phyloP scores from a whole-genome alignment of 2,113 vertebrate species.

The Clarias magur region DNA sequence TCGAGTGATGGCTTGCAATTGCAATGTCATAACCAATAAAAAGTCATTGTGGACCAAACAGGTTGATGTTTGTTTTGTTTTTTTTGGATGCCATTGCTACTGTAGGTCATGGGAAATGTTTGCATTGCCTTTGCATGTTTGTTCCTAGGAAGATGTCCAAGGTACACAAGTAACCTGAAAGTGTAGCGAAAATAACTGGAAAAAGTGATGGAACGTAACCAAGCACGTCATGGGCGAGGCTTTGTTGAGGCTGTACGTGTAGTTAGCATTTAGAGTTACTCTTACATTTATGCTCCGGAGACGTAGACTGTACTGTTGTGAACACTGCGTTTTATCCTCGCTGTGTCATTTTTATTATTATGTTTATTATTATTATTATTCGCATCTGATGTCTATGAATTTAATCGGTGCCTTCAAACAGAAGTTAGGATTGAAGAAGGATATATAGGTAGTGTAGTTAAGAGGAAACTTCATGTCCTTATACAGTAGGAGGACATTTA shows the following conservation, averaged over 20 bases:
- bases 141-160: constrained; percentile 19
- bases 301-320: no score
- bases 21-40: background rate
- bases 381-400: no score
- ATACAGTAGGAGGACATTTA: no score
- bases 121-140: constrained; percentile 10
- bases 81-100: constrained; percentile 4
- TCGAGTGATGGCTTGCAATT: background rate
- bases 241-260: constrained; percentile 1
- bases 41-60: background rate
- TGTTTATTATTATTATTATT: no score
- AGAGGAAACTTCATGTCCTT: no score
- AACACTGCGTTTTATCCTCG: no score
- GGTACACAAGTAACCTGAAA: background rate
- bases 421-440: no score
- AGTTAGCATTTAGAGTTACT: background rate
- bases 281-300: background rate
- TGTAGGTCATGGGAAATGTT: background rate
- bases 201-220: background rate
- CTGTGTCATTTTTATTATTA: no score
- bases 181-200: background rate
- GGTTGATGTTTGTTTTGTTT: background rate
- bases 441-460: no score
- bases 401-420: no score
- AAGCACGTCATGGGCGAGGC: background rate